phyloP scores from a whole-genome alignment of 2,113 vertebrate genomes.

The Poecile atricapillus region DNA sequence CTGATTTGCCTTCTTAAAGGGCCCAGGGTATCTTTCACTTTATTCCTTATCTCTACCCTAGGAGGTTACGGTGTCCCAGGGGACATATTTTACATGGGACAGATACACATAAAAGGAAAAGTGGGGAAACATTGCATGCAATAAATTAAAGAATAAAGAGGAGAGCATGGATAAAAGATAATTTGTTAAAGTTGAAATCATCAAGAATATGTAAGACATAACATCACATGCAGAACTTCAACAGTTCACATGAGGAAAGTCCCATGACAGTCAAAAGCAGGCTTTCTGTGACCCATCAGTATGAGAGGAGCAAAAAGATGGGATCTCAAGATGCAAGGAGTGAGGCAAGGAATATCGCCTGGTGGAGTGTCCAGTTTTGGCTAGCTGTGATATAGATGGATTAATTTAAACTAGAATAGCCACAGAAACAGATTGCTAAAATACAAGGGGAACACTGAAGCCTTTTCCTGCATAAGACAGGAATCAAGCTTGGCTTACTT shows the following conservation, averaged over 20 bases:
- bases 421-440: not conserved
- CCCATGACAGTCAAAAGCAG: not conserved
- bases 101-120: not conserved
- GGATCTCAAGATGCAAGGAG: not conserved
- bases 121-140: not conserved
- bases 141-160: not conserved
- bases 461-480: not conserved
- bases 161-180: not conserved
- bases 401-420: not conserved
- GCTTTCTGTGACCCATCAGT: not conserved
- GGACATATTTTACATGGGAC: not conserved
- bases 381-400: not conserved
- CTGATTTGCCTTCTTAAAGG: not conserved
- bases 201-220: not conserved
- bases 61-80: not conserved
- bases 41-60: not conserved
- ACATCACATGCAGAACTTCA: not conserved
- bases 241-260: not conserved
- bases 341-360: not conserved
- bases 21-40: not conserved
- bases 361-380: not conserved
- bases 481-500: not conserved
- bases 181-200: not conserved
- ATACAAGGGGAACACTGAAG: not conserved
- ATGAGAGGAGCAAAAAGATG: not conserved